Percentiles rank a stretch among this genome's conserved stretches.
phyloP scores from a whole-genome alignment of 2,113 vertebrate genomes.

The Psilopsiagon aurifrons region DNA sequence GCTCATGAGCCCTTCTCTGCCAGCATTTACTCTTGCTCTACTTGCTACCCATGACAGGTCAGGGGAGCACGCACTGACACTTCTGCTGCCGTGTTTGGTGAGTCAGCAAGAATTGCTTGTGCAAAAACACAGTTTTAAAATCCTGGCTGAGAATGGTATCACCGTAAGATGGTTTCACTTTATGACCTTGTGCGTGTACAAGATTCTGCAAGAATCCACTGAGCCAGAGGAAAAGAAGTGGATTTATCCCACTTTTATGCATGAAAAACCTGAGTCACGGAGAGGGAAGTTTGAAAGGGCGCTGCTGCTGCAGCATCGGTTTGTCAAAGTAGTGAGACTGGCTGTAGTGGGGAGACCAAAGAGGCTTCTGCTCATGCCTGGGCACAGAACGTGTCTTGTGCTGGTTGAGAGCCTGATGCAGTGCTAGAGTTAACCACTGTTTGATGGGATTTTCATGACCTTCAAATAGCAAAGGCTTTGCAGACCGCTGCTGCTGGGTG shows the following conservation, averaged over 20 bases:
- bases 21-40: background rate
- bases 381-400: background rate
- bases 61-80: rapidly evolving
- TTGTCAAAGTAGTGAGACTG: background rate
- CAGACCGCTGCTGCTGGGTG: background rate
- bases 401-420: background rate
- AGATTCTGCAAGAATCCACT: background rate
- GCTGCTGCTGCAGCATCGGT: background rate
- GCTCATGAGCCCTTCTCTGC: rapidly evolving
- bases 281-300: background rate
- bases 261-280: background rate
- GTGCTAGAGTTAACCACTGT: background rate
- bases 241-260: background rate
- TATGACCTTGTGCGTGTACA: rapidly evolving
- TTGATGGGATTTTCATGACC: background rate
- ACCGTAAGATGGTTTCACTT: background rate
- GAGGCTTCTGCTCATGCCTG: background rate
- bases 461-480: background rate
- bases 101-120: background rate
- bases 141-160: too few species aligned
- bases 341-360: background rate
- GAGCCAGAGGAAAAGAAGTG: background rate
- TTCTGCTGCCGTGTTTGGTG: background rate
- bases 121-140: background rate
- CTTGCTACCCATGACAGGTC: background rate